Evolutionary conservation across 2,113 vertebrate genomes (phyloP).

Genomic region (Odocoileus hemionus): DNA sequence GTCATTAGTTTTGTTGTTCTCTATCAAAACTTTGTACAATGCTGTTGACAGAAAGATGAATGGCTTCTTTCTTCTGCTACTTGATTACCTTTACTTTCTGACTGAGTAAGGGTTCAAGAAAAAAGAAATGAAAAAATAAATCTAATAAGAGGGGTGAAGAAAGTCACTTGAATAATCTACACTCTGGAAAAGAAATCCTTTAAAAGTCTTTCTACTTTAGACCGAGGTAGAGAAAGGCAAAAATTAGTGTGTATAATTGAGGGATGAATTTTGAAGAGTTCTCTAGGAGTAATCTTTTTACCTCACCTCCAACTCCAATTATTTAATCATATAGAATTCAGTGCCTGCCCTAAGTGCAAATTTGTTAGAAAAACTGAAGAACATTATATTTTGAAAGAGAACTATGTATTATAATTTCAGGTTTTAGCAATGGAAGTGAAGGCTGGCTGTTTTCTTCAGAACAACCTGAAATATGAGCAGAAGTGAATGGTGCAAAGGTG

Average conservation of each 20-base stretch:
- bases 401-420: background rate
- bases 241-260: background rate
- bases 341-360: background rate
- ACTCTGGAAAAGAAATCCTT: background rate
- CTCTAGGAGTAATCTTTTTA: background rate
- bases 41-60: background rate
- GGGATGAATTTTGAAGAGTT: background rate
- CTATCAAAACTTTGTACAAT: background rate
- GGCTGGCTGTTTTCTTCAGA: background rate
- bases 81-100: background rate
- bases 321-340: constrained; percentile 8
- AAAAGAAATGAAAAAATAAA: background rate
- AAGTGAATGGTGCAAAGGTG: background rate
- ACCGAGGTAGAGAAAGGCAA: background rate
- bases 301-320: background rate
- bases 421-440: background rate
- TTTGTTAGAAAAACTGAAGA: background rate
- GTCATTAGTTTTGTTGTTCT: background rate
- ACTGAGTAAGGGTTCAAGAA: background rate
- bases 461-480: background rate
- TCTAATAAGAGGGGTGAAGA: background rate
- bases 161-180: background rate
- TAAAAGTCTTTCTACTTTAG: background rate
- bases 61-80: background rate
- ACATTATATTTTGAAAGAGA: background rate